These are phyloP conservation scores for Emydura subglobosa DNA, from an alignment of 2,113 vertebrate species.

Conservation along the genomic window DNA sequence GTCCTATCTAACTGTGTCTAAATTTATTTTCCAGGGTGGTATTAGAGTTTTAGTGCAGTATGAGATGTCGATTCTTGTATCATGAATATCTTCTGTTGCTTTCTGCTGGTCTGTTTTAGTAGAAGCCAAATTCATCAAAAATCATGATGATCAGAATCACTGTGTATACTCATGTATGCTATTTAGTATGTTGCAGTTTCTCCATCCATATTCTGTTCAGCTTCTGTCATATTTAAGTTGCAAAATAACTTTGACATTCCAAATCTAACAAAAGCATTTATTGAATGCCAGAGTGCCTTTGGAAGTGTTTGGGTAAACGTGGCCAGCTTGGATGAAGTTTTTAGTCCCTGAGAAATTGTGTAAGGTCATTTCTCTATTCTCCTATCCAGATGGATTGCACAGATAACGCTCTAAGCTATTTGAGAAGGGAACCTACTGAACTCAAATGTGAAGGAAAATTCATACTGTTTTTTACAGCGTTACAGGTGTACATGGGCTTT, in stretches of 20 bases:
- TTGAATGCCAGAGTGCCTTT: background rate
- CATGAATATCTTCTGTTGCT: background rate
- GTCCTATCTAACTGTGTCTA: background rate
- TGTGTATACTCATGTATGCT: fast-evolving
- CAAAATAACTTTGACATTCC: background rate
- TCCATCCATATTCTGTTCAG: background rate
- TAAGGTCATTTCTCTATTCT: fast-evolving
- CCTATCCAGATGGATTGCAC: background rate
- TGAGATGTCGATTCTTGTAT: background rate
- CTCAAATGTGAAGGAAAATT: fast-evolving
- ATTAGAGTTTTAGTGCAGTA: background rate
- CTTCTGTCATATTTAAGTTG: background rate
- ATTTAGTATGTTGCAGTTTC: background rate
- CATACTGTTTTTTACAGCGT: fast-evolving
- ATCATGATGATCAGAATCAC: fast-evolving
- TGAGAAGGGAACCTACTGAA: fast-evolving
- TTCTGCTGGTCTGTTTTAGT: background rate
- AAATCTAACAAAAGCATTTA: background rate
- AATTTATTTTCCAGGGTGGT: background rate
- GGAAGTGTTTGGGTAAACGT: background rate
- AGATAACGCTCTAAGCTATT: background rate
- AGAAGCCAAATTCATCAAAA: background rate
- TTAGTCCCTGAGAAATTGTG: background rate
- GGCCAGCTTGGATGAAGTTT: fast-evolving
- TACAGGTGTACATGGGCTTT: background rate